Evolutionary conservation across 2,888 invertebrate genomes (phyloP), one percentile per base, ranked within the genome.

Genomic region (Tethea ocularis): DNA sequence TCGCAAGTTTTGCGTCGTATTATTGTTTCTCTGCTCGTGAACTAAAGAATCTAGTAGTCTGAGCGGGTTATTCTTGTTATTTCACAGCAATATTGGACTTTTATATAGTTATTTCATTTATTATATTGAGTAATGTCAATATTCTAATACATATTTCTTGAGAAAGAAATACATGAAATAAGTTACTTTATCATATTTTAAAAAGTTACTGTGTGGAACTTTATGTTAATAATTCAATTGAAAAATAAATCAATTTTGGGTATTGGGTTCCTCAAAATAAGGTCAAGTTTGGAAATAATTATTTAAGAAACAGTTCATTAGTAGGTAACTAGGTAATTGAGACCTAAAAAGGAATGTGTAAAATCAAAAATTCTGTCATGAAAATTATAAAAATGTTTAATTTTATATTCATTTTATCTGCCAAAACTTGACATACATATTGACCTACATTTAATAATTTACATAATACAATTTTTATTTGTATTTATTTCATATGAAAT

Each of bases 1-100:
- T 86, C 77, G 83, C 80, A 84, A 89, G 85, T 90, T 91, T 89
- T 91, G 90, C 91, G 91, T 89, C 91, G 89, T 89, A 90, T 89
- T 87, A 87, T 85, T 84, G 83, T 82, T 78, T 82, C 80, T 76
- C 72, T 63, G 72, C 74, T 61, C 58, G 24, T 56, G 61, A 71
- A 72, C 69, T 69, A 56, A 56, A 51, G 57, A 64, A 72, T 72
- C 67, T 72, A 65, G 54, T 33, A 4, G 41, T 52, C 68, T 60
- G 54, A 60, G 13, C 54, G 51, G 33, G 52, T 61, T 56, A 61
- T 61, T 65, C 63, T 24, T 56, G 20, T 22, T 15, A 58, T 65
- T 66, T 46, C 36, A 56, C 46, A 57, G 23, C 57, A 51, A 58
- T 61, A 58, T 64, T 56, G 51, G 52, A 23, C 36, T 54, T 62